Conservation (phyloP, 1,140 invertebrate species). For the Meloidogyne floridensis region DNA sequence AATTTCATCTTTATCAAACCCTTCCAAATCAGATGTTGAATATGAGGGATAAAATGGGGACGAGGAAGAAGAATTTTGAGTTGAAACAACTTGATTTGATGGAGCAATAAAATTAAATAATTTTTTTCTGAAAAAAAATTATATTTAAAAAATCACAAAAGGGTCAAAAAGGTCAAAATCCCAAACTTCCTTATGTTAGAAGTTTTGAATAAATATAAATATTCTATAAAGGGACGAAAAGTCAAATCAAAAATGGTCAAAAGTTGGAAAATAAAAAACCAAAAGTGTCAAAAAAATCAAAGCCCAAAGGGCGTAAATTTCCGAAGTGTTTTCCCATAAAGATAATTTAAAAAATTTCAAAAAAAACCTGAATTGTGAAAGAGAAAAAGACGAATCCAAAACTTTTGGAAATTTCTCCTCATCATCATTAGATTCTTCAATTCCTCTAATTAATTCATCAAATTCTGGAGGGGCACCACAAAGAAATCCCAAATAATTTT, state of each 20-base stretch:
- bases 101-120: slow-evolving; percentile 36
- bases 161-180: too few relatives aligned
- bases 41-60: slow-evolving; percentile 20
- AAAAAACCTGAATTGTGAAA: slow-evolving; percentile 46
- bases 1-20: slow-evolving; percentile 20
- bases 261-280: neutral
- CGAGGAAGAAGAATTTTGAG: neutral
- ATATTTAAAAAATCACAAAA: too few relatives aligned
- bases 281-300: too few relatives aligned
- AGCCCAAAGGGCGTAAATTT: neutral
- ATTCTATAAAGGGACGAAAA: too few relatives aligned
- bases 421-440: neutral
- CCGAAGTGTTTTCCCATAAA: neutral
- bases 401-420: slow-evolving; percentile 7
- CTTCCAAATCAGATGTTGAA: slow-evolving; percentile 9
- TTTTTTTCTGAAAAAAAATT: slow-evolving; percentile 39
- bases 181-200: too few relatives aligned
- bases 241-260: neutral
- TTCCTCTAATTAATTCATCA: slow-evolving; percentile 44
- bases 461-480: slow-evolving; percentile 50
- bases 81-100: slow-evolving; percentile 16
- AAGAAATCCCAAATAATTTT: slow-evolving; percentile 51
- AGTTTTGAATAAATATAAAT: too few relatives aligned
- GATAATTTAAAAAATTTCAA: neutral
- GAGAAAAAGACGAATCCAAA: slow-evolving; percentile 36